Evolutionary conservation across 2,888 invertebrate genomes (phyloP).

Genomic region (Cryptocephalus moraei): DNA sequence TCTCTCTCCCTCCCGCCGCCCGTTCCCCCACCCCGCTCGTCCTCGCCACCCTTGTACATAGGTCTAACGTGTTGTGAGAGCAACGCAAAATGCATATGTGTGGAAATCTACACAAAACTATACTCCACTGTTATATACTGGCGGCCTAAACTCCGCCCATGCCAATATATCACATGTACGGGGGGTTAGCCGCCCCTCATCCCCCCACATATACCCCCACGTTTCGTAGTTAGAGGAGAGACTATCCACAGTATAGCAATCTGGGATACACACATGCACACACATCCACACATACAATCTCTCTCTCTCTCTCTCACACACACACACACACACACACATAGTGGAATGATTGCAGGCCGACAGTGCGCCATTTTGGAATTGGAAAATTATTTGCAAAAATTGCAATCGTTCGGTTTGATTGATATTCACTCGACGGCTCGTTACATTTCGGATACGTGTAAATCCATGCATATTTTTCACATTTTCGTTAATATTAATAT

Average conservation of each 20-base stretch:
- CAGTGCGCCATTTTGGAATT: conserved; percentile 28
- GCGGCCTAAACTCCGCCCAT: conserved; percentile 26
- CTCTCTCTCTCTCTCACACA: background rate
- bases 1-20: background rate
- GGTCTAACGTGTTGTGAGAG: conserved; percentile 15
- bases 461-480: too few relatives aligned
- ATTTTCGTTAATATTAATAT: too few relatives aligned
- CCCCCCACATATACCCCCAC: conserved; percentile 18
- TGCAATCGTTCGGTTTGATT: background rate
- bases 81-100: conserved; percentile 18
- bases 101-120: conserved; percentile 31
- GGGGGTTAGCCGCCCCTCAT: conserved; percentile 20
- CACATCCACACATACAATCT: too few relatives aligned
- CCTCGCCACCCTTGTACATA: conserved; percentile 12
- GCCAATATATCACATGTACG: conserved; percentile 27
- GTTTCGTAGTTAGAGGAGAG: background rate
- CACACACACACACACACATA: conserved; percentile 19
- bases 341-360: conserved; percentile 12
- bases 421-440: too few relatives aligned
- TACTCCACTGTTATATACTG: conserved; percentile 29
- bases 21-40: background rate
- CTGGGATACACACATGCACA: conserved; percentile 12
- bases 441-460: too few relatives aligned
- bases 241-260: conserved; percentile 17
- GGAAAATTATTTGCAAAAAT: conserved; percentile 27